phyloP scores from a whole-genome alignment of 92 coral and sea anemone genomes.

The Heteractis magnifica region DNA sequence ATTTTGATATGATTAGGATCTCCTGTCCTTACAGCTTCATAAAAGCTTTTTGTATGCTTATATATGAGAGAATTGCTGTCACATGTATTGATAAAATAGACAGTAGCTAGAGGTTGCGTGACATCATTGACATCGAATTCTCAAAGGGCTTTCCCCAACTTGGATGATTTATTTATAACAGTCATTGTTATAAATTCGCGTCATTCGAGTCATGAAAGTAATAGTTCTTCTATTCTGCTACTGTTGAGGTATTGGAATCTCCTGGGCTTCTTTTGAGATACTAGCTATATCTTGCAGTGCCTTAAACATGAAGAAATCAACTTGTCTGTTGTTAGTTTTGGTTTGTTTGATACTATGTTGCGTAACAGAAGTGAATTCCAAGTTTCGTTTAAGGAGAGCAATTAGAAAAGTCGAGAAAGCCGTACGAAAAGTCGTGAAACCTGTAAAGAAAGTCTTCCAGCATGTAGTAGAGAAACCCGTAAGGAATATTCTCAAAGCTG shows the following conservation, averaged over 20 bases:
- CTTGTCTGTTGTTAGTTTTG: not conserved
- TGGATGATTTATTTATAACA: not conserved
- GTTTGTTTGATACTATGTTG: slow-evolving; percentile 14
- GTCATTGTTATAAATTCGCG: not conserved
- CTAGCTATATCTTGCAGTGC: not conserved
- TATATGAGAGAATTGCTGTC: not conserved
- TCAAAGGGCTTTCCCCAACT: not conserved
- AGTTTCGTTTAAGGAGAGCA: slow-evolving; percentile 36
- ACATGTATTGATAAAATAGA: not conserved
- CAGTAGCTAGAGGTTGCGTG: not conserved
- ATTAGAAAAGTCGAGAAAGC: slow-evolving; percentile 37
- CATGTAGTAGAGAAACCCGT: slow-evolving; percentile 58
- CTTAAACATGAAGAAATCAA: not conserved
- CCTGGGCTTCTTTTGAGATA: not conserved
- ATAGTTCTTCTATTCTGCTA: not conserved
- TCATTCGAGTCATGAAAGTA: not conserved
- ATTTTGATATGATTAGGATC: too few species aligned
- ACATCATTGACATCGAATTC: not conserved
- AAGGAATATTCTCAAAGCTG: slow-evolving; percentile 41
- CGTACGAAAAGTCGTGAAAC: slow-evolving; percentile 42
- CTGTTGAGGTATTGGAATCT: not conserved
- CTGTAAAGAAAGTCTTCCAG: slow-evolving; percentile 52
- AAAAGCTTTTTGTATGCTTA: too few species aligned
- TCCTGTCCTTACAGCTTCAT: too few species aligned
- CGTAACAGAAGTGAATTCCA: slow-evolving; percentile 22